These are phyloP conservation scores for Dioctria rufipes DNA, from an alignment of 2,888 invertebrate genomes.

Conservation along the genomic window DNA sequence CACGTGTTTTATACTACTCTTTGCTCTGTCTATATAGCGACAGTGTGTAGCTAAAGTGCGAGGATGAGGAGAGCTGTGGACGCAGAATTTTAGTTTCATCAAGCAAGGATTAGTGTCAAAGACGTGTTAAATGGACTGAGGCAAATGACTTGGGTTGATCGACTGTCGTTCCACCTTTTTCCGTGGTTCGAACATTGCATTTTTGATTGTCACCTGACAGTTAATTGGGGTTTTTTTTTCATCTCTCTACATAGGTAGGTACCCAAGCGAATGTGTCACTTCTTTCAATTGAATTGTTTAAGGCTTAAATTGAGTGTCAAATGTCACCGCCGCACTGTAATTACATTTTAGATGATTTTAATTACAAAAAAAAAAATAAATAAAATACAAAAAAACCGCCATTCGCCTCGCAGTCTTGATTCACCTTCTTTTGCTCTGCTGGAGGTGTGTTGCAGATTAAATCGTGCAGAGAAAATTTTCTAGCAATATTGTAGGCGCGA, in stretches of 20 bases:
- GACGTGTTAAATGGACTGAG: conserved; percentile 72
- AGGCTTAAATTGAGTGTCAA: conserved; percentile 38
- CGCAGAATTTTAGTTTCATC: conserved; percentile 67
- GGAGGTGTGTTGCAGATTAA: background rate
- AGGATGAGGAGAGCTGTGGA: background rate
- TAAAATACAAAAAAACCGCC: no score
- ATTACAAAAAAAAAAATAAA: conserved; percentile 8
- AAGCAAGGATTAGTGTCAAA: conserved; percentile 72
- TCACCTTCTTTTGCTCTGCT: no score
- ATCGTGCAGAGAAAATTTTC: no score
- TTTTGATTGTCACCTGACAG: conserved; percentile 50
- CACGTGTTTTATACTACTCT: background rate
- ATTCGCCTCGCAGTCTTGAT: no score
- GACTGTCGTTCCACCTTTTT: conserved; percentile 46
- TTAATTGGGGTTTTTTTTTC: conserved; percentile 38
- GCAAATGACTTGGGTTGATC: conserved; percentile 60
- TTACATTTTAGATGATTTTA: conserved; percentile 27
- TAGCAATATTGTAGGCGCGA: no score
- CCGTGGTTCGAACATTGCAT: conserved; percentile 2
- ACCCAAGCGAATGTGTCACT: conserved; percentile 5
- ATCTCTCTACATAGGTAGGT: background rate
- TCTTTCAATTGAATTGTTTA: conserved; percentile 38
- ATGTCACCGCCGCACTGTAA: conserved; percentile 30
- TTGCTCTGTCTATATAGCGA: background rate
- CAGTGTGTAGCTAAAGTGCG: background rate